phyloP scores from a whole-genome alignment of 2,888 invertebrate genomes.

The Endotricha flammealis region DNA sequence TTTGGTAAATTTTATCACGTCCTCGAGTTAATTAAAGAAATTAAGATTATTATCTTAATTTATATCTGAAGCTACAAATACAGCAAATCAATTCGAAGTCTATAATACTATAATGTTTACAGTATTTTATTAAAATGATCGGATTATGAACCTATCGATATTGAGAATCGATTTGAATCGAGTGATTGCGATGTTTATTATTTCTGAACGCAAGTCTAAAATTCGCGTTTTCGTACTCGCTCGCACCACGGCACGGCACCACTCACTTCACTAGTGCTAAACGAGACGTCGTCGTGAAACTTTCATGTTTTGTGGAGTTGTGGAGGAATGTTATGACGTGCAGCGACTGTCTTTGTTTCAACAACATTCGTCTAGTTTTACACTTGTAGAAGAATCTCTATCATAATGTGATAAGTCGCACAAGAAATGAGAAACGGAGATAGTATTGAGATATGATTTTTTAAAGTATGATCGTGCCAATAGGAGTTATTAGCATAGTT shows the following conservation, averaged over 20 bases:
- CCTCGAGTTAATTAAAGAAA: no score
- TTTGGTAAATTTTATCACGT: conserved; percentile 31
- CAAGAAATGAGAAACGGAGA: conserved; percentile 36
- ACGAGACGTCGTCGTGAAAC: conserved; percentile 42
- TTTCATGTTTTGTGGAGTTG: conserved; percentile 44
- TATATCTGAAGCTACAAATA: no score
- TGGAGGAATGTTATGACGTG: conserved; percentile 75
- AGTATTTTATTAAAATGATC: no score
- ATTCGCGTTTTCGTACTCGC: no score
- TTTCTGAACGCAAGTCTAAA: conserved; percentile 22
- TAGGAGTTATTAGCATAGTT: conserved; percentile 71
- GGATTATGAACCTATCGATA: conserved; percentile 10
- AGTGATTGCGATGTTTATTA: conserved; percentile 22
- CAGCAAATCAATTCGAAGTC: no score
- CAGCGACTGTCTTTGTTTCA: conserved; percentile 72
- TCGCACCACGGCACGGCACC: no score
- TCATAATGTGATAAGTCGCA: conserved; percentile 61
- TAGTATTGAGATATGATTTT: conserved; percentile 57
- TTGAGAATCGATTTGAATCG: conserved; percentile 10
- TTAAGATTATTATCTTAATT: no score
- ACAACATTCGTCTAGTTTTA: conserved; percentile 52
- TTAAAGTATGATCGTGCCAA: conserved; percentile 75
- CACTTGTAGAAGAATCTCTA: conserved; percentile 31
- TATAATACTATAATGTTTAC: no score
- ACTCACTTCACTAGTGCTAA: conserved; percentile 38